Evolutionary conservation across 1,140 invertebrate species (phyloP), one percentile per base, ranked within the genome.

Genomic region (Coptotermes formosanus): DNA sequence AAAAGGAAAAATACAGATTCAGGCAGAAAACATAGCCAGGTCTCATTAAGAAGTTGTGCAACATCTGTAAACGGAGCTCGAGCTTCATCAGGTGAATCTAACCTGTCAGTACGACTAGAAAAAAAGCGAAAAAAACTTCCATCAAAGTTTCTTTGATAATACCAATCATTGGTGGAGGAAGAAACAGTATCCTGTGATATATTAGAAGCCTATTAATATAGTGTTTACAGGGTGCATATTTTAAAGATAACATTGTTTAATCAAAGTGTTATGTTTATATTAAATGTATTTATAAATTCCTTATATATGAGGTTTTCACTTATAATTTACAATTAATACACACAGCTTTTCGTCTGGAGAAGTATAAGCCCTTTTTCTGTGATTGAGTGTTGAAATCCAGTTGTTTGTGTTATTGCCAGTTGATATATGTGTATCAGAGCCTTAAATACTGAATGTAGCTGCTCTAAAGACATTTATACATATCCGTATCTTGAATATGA

Each of bases 51-150:
- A n/a, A 85, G 30, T 21, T 64, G 82, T 30, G 64, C 64, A 7
- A 85, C 85, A 81, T 43, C 85, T 38, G 38, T 85, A 11, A 45
- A 32, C 55, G 82, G 64, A 32, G 4, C 30, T 23, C 59, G 25
- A 30, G 23, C 75, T 48, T 19, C 64, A 2, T 45, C 84, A 52
- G 38, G 48, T 43, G 85, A 85, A 19, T 21, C 59, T 7, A 75
- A 81, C 85, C 59, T 2, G 30, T 30, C 21, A 44, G 30, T 69
- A 64, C 45, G n/a, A 38, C 44, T 82, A 45, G 85, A 85, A 48
- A 85, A 85, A 45, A 85, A 85, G n/a, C 59, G 85, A 30, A 85
- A 85, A 25, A 85, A 85, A 44, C 43, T 64, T 12, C 82, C 82
- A 81, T 32, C 85, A n/a, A 85, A 85, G 38, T 81, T 43, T 85